Evolutionary conservation across 2,888 invertebrate species (phyloP).

Genomic region (Linnaemya vulpina): DNA sequence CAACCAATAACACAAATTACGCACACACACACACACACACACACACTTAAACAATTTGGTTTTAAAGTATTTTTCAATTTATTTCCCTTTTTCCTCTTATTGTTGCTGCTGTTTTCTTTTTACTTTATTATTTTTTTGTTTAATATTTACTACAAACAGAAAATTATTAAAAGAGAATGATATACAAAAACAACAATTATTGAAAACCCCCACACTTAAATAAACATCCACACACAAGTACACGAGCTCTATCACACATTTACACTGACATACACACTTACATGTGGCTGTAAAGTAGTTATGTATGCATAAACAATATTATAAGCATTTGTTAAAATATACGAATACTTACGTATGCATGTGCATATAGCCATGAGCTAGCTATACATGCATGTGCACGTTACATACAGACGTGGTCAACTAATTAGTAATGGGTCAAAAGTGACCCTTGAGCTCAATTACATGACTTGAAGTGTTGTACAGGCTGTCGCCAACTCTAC

Average conservation of each 20-base stretch:
- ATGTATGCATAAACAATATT: constrained; percentile 23
- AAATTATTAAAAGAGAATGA: constrained; percentile 39
- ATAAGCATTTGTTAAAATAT: constrained; percentile 43
- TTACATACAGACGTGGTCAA: constrained; percentile 11
- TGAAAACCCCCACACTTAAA: constrained; percentile 48
- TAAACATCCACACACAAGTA: background rate
- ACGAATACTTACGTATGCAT: background rate
- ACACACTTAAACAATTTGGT: constrained; percentile 37
- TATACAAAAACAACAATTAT: constrained; percentile 46
- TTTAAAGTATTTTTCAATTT: constrained; percentile 35
- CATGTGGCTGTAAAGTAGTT: background rate
- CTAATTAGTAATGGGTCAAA: constrained; percentile 40
- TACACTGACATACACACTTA: background rate
- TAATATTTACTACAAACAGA: constrained; percentile 10
- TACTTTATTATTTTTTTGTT: constrained; percentile 6
- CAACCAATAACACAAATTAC: constrained; percentile 5
- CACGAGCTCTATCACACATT: background rate
- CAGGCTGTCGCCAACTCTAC: too few relatives aligned
- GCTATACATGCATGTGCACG: constrained; percentile 1
- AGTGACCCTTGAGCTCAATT: background rate
- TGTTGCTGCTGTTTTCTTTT: background rate
- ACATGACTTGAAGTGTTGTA: too few relatives aligned
- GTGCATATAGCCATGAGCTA: background rate
- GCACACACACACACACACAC: constrained; percentile 22
- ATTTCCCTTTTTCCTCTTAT: constrained; percentile 8